phyloP scores from a whole-genome alignment of 2,888 invertebrate species.

The Orchesellides sinensis region DNA sequence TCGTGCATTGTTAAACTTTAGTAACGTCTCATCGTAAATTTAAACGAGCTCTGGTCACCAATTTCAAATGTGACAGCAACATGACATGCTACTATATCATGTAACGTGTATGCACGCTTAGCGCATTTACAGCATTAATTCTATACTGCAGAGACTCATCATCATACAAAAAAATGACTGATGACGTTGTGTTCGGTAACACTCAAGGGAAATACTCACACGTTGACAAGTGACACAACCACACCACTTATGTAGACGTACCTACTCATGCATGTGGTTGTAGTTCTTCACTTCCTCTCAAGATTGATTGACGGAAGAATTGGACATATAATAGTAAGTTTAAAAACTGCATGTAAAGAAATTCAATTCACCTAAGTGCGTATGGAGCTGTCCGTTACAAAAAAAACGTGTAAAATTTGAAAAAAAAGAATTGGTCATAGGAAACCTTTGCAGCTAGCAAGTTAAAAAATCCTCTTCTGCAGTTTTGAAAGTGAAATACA shows the following conservation, averaged over 20 bases:
- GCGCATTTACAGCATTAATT: too few species aligned
- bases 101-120: too few species aligned
- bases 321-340: slow-evolving; percentile 44
- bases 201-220: neutral
- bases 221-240: slow-evolving; percentile 61
- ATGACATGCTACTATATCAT: too few species aligned
- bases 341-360: slow-evolving; percentile 30
- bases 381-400: neutral
- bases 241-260: neutral
- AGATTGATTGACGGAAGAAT: slow-evolving; percentile 63
- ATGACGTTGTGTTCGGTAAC: slow-evolving; percentile 34
- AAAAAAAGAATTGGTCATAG: neutral
- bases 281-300: slow-evolving; percentile 16
- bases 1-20: too few species aligned
- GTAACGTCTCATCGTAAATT: too few species aligned
- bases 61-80: slow-evolving; percentile 43
- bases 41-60: slow-evolving; percentile 61
- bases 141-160: too few species aligned
- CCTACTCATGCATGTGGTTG: neutral
- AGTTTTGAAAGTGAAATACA: neutral
- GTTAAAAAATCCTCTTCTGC: too few species aligned
- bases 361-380: slow-evolving; percentile 48
- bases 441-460: too few species aligned
- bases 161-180: slow-evolving; percentile 62
- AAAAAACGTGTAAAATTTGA: neutral